phyloP scores from a whole-genome alignment of 1,140 invertebrate genomes.

The Holotrichia oblita region DNA sequence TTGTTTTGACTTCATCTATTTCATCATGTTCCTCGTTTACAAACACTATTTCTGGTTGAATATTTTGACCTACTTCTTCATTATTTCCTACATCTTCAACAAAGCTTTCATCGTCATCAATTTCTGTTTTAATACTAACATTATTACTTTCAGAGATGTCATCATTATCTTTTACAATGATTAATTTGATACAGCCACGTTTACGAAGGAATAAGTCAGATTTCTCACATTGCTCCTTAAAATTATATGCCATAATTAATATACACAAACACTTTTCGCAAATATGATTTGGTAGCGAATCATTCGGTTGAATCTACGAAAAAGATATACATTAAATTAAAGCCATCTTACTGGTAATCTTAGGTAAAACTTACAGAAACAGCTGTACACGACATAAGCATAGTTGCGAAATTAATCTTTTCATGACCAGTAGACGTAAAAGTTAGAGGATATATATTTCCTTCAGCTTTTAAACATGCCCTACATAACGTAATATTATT shows the following conservation, averaged over 20 bases:
- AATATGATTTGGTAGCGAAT: background rate
- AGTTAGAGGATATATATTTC: constrained; percentile 17
- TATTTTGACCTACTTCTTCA: background rate
- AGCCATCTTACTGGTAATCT: background rate
- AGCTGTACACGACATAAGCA: constrained; percentile 11
- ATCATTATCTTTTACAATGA: background rate
- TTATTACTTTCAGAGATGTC: background rate
- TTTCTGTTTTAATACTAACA: background rate
- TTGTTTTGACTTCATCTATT: background rate
- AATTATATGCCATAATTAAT: constrained; percentile 26
- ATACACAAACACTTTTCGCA: constrained; percentile 13
- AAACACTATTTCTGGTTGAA: background rate
- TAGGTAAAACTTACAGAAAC: constrained; percentile 4
- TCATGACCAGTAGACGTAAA: constrained; percentile 5
- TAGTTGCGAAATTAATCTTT: constrained; percentile 15
- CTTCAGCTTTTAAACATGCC: background rate
- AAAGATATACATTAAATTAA: background rate
- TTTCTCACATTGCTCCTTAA: constrained; percentile 25
- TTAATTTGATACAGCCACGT: background rate
- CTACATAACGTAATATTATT: background rate
- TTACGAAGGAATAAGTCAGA: background rate
- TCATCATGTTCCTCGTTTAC: background rate
- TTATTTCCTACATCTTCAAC: background rate
- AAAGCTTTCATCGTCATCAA: background rate
- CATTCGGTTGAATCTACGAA: background rate